Evolutionary conservation across 2,888 invertebrate species (phyloP).

Genomic region (Tenthredo distinguenda): DNA sequence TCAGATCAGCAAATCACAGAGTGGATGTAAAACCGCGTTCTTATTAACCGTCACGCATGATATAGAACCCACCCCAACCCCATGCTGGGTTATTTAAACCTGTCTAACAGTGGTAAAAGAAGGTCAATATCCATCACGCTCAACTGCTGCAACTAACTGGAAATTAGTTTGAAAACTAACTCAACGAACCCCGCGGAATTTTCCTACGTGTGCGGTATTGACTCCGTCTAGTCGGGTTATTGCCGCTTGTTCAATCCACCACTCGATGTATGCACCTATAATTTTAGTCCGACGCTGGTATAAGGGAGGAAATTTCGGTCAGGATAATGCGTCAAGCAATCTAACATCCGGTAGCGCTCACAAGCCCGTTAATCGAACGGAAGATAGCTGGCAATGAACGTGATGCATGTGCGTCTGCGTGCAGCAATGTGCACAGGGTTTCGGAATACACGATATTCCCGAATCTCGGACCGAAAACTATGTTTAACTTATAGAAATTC

Average conservation of each 20-base stretch:
- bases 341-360: neutral
- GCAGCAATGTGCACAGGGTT: neutral
- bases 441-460: neutral
- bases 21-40: neutral
- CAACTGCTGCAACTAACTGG: neutral
- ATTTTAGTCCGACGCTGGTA: neutral
- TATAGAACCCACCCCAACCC: neutral
- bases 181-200: neutral
- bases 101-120: neutral
- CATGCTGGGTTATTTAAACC: neutral
- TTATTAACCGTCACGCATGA: neutral
- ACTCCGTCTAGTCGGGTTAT: neutral
- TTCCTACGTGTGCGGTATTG: neutral
- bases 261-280: neutral
- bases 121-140: neutral
- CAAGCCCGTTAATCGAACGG: neutral
- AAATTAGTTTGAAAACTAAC: constrained; percentile 5
- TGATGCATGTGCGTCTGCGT: constrained; percentile 6
- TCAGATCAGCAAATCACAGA: constrained; percentile 61
- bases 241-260: neutral
- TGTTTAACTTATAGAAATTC: too few relatives aligned
- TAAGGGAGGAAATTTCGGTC: neutral
- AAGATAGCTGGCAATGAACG: neutral
- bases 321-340: neutral
- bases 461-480: too few relatives aligned